Base-by-base conservation (phyloP, 2,888 invertebrate genomes). In the Melangyna quadrimaculata region DNA sequence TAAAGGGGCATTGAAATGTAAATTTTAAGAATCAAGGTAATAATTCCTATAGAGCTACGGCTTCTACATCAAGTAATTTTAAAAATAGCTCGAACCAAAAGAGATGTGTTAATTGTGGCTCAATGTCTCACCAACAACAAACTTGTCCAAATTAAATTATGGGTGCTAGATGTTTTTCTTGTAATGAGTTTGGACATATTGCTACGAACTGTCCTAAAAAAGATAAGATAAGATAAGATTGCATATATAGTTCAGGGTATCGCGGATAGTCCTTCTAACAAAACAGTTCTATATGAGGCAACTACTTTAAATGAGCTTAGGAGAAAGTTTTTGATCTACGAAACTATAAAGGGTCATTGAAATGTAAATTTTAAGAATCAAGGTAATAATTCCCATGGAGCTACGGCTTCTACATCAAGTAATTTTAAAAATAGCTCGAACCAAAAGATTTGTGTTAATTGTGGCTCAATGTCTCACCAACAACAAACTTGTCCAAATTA, bases 151-250 rank as follows among this genome's bases (percentile, higher is more conserved):
- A 73, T 45, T 73, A 69, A 67, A 55, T 45, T 35, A 69, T 55
- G 14, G 79, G 75, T 9, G 19, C 72, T 4, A 79, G 69, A 17
- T 75, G 79, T 67, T 84, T 79, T 14, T 45, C 32, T 8, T 75
- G 77, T 22, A 78, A 19, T 43, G 55, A 82, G 17, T 73, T 78
- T 61, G 82, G 82, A 2, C 82, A 82, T 10, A 72, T 77, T 2
- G 37, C 72, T 10, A 10, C 22, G 14, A 35, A 78, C 35, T 82
- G 82, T 7, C 67, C 59, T 1, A 71, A 37, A 27, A 53, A 71
- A 51, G 57, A 32, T 40, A n/a, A n/a, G n/a, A n/a, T n/a, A n/a
- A n/a, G n/a, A n/a, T n/a, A n/a, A n/a, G n/a, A n/a, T n/a, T n/a
- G n/a, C 65, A 7, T 74, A 79, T 45, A 71, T 84, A 10, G 37